These are phyloP conservation scores for Marisa cornuarietis DNA, from an alignment of 1,140 invertebrate species.

Conservation along the genomic window DNA sequence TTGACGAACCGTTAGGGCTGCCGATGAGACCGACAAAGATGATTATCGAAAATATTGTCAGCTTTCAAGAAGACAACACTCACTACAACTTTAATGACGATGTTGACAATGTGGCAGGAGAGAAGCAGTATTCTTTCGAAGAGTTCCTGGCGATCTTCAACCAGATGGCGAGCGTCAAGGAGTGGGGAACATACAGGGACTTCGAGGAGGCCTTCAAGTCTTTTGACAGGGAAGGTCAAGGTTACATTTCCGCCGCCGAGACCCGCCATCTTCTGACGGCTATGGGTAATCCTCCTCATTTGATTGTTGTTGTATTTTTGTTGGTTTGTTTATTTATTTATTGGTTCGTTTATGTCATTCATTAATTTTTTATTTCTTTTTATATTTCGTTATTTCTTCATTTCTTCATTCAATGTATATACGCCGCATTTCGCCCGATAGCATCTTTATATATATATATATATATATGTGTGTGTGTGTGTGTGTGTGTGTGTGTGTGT, in stretches of 20 bases:
- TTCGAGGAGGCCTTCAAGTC: conserved; percentile 99
- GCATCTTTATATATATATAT: not conserved
- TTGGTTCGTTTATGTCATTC: not conserved
- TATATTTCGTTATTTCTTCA: too few species aligned
- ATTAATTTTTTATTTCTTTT: not conserved
- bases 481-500: not conserved
- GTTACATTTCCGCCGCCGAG: conserved; percentile 95
- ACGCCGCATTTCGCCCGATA: not conserved
- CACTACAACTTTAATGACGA: not conserved
- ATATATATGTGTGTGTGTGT: too few species aligned
- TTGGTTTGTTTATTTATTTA: not conserved
- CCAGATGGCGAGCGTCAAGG: conserved; percentile 96
- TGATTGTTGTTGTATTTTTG: not conserved
- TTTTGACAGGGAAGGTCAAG: conserved; percentile 98
- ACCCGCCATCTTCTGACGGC: conserved; percentile 94
- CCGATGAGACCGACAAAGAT: not conserved
- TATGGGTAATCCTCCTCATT: conserved; percentile 76
- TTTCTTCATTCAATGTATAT: not conserved
- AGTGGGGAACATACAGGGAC: conserved; percentile 95
- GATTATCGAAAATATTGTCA: not conserved
- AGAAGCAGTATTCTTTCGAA: conserved; percentile 85
- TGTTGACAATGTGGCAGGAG: conserved; percentile 68
- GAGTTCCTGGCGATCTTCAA: conserved; percentile 98
- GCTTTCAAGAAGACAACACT: not conserved
- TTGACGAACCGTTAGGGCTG: too few species aligned